phyloP scores from a whole-genome alignment of 2,888 invertebrate genomes.

The Monoplex corrugatus region DNA sequence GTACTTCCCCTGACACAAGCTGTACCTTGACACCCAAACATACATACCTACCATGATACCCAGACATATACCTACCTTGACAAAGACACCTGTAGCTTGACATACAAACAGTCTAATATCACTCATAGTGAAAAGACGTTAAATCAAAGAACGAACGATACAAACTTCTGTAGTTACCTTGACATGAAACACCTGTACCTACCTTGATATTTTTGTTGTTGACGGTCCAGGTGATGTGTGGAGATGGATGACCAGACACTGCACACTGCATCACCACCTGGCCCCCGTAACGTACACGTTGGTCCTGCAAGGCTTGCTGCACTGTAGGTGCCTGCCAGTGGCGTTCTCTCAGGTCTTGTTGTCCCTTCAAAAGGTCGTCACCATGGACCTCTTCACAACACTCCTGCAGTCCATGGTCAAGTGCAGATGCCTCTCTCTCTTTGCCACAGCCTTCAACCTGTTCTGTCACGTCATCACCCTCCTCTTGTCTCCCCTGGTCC shows the following conservation, averaged over 20 bases:
- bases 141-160: too few species aligned
- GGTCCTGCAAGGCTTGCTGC: conserved; percentile 63
- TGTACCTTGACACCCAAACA: too few species aligned
- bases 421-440: background rate
- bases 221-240: conserved; percentile 84
- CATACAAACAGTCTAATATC: background rate
- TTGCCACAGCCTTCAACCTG: background rate
- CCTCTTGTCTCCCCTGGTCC: background rate
- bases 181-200: conserved; percentile 25
- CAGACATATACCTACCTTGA: background rate
- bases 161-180: background rate
- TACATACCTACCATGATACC: too few species aligned
- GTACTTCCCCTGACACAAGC: too few species aligned
- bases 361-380: too few species aligned
- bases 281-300: conserved; percentile 70
- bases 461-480: background rate
- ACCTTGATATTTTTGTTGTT: conserved; percentile 85
- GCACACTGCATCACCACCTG: conserved; percentile 91
- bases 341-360: too few species aligned
- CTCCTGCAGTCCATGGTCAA: background rate
- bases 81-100: too few species aligned
- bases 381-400: too few species aligned
- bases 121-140: too few species aligned
- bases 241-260: conserved; percentile 85
- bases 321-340: too few species aligned